Base-by-base conservation (phyloP, 2,888 invertebrate species). In the Leucophenga montana region DNA sequence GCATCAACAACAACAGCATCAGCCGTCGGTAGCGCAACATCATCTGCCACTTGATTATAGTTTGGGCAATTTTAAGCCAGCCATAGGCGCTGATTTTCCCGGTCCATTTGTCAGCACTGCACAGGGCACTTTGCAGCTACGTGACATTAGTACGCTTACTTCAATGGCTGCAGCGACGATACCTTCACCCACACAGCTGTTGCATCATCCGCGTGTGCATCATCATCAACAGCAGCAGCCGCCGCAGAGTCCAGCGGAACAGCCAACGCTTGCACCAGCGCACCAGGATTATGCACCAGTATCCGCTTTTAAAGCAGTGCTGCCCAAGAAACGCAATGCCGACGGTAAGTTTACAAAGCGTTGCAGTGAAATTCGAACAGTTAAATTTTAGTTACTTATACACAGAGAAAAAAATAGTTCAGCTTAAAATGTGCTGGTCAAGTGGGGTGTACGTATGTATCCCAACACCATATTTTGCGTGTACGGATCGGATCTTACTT, bases 221-320 rank as follows among this genome's bases (percentile, higher is more conserved):
- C 84, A 78, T 48, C 82, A 76, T 11, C 85, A 81, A 2, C 78
- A 77, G 1, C 78, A 77, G 1, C 77, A 80, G 0, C 77, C 73
- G 1, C 77, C 78, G n/a, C 77, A 74, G 50, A 65, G 62, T 64
- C 71, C 67, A 1, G 61, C 71, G 11, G 13, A 56, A 11, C 56
- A 13, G 11, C 82, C 82, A 66, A 71, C 83, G 75, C 81, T 83
- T 74, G 69, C 84, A 79, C 76, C 75, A 66, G 65, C 83, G 3
- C 82, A n/a, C n/a, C n/a, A 83, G 44, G 84, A 86, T 13, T 78
- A 82, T 62, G 87, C 86, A 66, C 87, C 88, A 64, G 83, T 88
- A 72, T 88, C 89, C 71, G 88, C 88, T 66, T 88, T 88, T 72
- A 89, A 88, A 73, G 89, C 89, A n/a, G 88, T 88, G 66, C 77